These are phyloP conservation scores for Oenanthe melanoleuca DNA, from an alignment of 2,113 vertebrate genomes.

Conservation along the genomic window DNA sequence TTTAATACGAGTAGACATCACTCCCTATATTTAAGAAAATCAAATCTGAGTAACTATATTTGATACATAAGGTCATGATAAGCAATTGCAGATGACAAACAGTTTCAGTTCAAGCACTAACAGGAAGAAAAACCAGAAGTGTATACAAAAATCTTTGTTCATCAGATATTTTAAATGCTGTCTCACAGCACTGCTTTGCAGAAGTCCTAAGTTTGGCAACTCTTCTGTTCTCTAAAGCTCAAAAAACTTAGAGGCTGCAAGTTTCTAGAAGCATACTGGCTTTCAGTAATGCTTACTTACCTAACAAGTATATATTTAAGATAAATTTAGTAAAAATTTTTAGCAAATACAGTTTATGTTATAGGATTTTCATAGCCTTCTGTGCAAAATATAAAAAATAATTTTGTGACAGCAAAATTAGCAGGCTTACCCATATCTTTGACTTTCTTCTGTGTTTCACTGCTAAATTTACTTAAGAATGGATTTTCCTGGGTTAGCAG, in stretches of 20 bases:
- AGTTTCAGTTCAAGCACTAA: neutral
- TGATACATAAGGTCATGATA: neutral
- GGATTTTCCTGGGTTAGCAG: conserved; percentile 98
- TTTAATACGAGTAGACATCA: neutral
- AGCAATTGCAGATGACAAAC: neutral
- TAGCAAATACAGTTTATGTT: neutral
- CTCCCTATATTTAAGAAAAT: neutral
- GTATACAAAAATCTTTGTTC: neutral
- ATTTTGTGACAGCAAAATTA: neutral
- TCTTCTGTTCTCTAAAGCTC: neutral
- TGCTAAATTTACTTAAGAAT: conserved; percentile 90
- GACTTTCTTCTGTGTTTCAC: conserved; percentile 84
- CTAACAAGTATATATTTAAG: neutral
- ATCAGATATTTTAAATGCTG: neutral
- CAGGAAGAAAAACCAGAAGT: neutral
- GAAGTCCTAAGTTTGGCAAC: neutral
- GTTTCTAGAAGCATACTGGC: neutral
- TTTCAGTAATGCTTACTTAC: neutral
- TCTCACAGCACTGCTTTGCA: neutral
- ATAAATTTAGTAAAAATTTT: neutral
- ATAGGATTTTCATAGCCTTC: neutral
- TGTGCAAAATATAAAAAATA: neutral
- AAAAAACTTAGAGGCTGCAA: neutral
- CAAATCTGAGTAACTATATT: neutral
- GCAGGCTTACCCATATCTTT: conserved; percentile 86